These are phyloP conservation scores for Mnemiopsis leidyi DNA, from an alignment of 37 sponge, comb jelly and placozoan species.

Conservation along the genomic window DNA sequence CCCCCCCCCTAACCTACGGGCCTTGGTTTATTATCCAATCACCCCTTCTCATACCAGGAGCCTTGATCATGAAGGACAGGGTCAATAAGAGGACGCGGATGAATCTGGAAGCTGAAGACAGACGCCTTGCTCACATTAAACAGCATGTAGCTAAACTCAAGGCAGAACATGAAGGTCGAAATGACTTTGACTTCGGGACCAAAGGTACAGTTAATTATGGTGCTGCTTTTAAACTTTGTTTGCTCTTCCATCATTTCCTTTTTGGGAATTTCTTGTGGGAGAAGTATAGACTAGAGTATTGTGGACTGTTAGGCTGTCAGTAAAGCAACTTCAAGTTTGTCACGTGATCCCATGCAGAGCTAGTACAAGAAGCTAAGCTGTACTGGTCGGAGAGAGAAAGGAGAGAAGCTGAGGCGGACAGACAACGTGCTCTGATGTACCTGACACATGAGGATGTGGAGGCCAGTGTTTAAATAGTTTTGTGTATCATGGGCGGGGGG, in stretches of 20 bases:
- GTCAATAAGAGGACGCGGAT: background rate
- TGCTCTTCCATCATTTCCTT: no score
- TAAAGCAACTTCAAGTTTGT: no score
- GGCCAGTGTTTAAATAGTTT: no score
- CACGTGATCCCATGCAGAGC: background rate
- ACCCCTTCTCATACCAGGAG: background rate
- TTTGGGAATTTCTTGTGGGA: no score
- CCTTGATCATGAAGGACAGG: conserved; percentile 40
- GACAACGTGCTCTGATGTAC: background rate
- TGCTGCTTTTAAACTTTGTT: no score
- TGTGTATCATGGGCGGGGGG: no score
- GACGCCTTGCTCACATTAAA: background rate
- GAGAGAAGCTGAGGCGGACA: background rate
- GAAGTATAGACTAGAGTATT: no score
- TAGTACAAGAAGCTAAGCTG: background rate
- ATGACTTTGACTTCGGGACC: conserved; percentile 42
- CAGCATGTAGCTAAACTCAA: conserved; percentile 42
- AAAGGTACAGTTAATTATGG: no score
- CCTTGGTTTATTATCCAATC: no score
- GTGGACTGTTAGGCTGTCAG: no score
- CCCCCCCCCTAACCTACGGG: no score
- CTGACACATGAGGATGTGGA: conserved; percentile 8
- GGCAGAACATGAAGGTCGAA: background rate
- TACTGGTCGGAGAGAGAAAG: conserved; percentile 15
- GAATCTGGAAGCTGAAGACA: background rate